These are phyloP conservation scores for Drosophila insularis DNA, from an alignment of 1,140 invertebrate species.

Conservation along the genomic window DNA sequence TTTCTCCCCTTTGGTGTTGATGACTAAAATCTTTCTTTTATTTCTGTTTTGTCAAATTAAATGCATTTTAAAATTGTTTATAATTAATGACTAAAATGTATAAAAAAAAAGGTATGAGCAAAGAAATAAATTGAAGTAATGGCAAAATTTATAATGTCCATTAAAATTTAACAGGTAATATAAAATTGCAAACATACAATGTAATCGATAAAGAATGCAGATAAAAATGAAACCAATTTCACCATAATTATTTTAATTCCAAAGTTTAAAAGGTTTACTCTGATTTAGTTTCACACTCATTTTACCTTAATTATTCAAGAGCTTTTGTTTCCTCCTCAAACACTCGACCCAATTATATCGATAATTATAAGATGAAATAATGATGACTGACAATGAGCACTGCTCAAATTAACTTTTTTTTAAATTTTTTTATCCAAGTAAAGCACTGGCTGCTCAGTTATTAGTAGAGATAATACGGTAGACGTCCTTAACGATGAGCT, in stretches of 20 bases:
- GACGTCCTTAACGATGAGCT: constrained; percentile 39
- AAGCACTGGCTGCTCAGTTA: not conserved
- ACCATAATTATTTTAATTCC: not conserved
- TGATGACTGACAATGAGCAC: not conserved
- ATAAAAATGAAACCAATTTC: too few relatives aligned
- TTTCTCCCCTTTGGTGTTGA: not conserved
- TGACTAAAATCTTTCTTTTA: constrained; percentile 25
- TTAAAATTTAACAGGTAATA: not conserved
- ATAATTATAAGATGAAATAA: not conserved
- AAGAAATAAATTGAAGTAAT: not conserved
- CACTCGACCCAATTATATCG: constrained; percentile 42
- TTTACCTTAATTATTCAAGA: not conserved
- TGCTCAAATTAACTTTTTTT: not conserved
- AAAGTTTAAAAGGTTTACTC: not conserved
- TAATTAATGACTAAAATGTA: constrained; percentile 33
- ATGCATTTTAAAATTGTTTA: constrained; percentile 32
- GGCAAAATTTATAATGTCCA: not conserved
- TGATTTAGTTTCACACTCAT: not conserved
- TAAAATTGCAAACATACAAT: not conserved
- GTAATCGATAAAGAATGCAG: not conserved
- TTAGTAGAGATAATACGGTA: constrained; percentile 20
- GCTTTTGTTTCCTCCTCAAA: not conserved
- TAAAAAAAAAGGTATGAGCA: not conserved
- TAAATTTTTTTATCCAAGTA: not conserved
- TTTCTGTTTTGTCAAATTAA: constrained; percentile 12